Evolutionary conservation across 2,113 vertebrate genomes (phyloP), one percentile per base, ranked within the genome.

Genomic region (Rhombomys opimus): DNA sequence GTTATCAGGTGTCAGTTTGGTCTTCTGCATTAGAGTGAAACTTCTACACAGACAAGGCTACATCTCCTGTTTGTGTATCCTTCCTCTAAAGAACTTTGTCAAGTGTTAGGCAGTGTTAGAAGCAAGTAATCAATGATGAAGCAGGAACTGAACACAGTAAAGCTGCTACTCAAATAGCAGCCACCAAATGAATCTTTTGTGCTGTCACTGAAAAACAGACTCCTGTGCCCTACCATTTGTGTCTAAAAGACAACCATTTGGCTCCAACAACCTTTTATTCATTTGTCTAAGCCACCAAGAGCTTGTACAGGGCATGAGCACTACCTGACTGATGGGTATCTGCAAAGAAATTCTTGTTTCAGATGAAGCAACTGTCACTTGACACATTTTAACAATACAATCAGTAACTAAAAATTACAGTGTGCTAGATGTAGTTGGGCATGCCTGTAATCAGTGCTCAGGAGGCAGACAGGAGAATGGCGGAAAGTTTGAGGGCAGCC

Each of bases 301-400:
- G 86, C 90, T 80, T 85, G 22, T 32, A 87, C 7, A n/a, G 25
- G 50, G 27, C 50, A 82, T 3, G 25, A 94, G 68, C 88, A 92
- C 88, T 20, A 27, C 32, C 63, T 82, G n/a, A 80, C 35, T 25
- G 41, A 85, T 12, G 25, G 20, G 7, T 41, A 94, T 38, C 52
- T 75, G 25, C 38, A 68, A 54, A 54, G 54, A 20, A 17, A 72
- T 65, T 87, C 80, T 85, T 91, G 70, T 35, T 70, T 92, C 93
- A 90, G 27, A 82, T 81, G 89, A 96, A 96, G 93, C 72, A 88
- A 25, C 38, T 87, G 87, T 94, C 70, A 82, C 35, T 59, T 75
- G 85, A 57, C 61, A 96, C 50, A 65, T 82, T 96, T 93, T 84
- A 96, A 95, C 63, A 84, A 65, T 70, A 86, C 32, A 97, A 87